Base-by-base conservation (phyloP, 2,888 invertebrate genomes). In the Exocentrus adspersus region DNA sequence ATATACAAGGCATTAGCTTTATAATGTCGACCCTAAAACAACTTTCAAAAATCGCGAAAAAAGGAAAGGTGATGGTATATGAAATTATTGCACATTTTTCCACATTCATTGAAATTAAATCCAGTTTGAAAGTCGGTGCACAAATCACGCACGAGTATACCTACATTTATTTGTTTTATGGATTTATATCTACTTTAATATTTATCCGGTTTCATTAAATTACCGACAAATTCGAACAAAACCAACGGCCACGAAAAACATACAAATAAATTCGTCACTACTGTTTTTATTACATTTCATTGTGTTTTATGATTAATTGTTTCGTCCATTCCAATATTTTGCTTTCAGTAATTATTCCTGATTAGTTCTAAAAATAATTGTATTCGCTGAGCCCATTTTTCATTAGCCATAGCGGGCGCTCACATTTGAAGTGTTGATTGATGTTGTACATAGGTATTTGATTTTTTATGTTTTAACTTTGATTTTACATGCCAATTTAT, bases 311-410 rank as follows among this genome's bases (percentile, higher is more conserved):
- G 51, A 64, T 64, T 60, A 43, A 64, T 64, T 50, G 21, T 43
- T 51, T 10, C 14, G 32, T 43, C 57, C 48, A 60, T 46, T 58
- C 41, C 51, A 57, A 64, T 43, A 57, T 61, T 46, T 61, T 41
- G 65, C 64, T 66, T 68, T 68, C 67, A 65, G 68, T 70, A 67
- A 61, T 65, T 37, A n/a, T n/a, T 63, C 64, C 68, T 70, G 70
- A 72, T 72, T 69, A 69, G 70, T 59, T 72, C 67, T 65, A 68
- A 65, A 68, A 69, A 68, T 72, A 71, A 70, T 69, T 68, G 63
- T 58, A 68, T 62, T 63, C 65, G 65, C 63, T 62, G 60, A 65
- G 67, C 60, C 58, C 68, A 70, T 70, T 70, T 70, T 70, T 72
- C 72, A 72, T 42, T 58, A 52, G 45, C 42, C 32, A 56, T 68